Evolutionary conservation across 2,888 invertebrate species (phyloP), one percentile per base, ranked within the genome.

Genomic region (Listrodromus nycthemerus): DNA sequence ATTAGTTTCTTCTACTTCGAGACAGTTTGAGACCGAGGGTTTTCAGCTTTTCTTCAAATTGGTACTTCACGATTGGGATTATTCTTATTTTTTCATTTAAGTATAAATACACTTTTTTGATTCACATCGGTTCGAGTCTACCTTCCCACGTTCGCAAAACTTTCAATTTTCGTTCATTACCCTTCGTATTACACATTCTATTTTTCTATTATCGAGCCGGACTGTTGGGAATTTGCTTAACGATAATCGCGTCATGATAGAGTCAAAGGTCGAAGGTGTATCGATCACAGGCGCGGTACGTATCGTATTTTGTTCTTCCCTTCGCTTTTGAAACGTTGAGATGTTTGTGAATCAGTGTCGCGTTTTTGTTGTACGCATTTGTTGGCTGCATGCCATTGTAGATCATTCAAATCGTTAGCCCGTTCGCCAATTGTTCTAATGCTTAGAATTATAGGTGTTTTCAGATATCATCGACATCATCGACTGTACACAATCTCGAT

Each of bases 201-300:
- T 37, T 37, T 37, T 10, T 37, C 10, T 7, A 37, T 37, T 16
- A 8, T 63, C 33, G 30, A 27, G 63, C 37, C 21, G 19, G 7
- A 63, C 30, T 63, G 33, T 63, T 37, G 19, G 21, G 33, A 63
- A 63, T 33, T 37, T 37, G 63, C n/a, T 33, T 63, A 19, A 6
- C 3, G 21, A 8, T 37, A 63, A 37, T 37, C 19, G n/a, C 3
- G 21, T 19, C n/a, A 21, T 19, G 8, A 63, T 19, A 8, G 19
- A 7, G 3, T 52, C 7, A 1, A 52, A 21, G 7, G 21, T 7
- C 52, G 52, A 52, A 37, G 10, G 10, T 2, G 8, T 37, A 37
- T 37, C 52, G 10, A 52, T 8, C 8, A 63, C 27, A 10, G 2
- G 10, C 37, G 10, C n/a, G 27, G 10, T 48, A 21, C 8, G 10